A percentile compares a stretch with the other conserved stretches of the same genome.
These are phyloP conservation scores for Zaprionus ornatus DNA, from an alignment of 1,140 invertebrate species.

Conservation along the genomic window DNA sequence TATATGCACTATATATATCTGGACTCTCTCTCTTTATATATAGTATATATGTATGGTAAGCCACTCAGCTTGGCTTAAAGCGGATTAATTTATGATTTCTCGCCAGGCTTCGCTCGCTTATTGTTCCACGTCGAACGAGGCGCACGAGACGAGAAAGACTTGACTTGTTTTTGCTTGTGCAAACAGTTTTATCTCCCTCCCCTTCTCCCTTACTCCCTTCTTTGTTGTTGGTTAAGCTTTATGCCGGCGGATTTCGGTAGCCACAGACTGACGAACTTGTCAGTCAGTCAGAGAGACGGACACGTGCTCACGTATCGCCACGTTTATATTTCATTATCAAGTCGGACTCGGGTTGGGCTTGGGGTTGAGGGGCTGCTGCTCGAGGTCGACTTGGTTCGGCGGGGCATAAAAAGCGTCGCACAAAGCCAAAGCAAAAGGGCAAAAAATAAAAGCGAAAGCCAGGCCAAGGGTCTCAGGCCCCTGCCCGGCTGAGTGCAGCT, in stretches of 20 bases:
- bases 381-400: slow-evolving; percentile 33
- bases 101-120: slow-evolving; percentile 31
- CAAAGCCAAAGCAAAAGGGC: slow-evolving; percentile 49
- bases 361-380: background rate
- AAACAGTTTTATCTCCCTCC: slow-evolving; percentile 4
- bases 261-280: slow-evolving; percentile 25
- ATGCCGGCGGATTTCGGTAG: slow-evolving; percentile 47
- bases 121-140: slow-evolving; percentile 42
- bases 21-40: background rate
- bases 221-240: slow-evolving; percentile 47
- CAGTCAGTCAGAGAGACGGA: slow-evolving; percentile 12
- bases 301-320: slow-evolving; percentile 49
- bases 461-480: background rate
- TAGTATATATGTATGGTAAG: slow-evolving; percentile 40
- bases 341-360: slow-evolving; percentile 13
- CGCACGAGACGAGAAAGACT: slow-evolving; percentile 32
- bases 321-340: slow-evolving; percentile 77
- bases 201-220: background rate
- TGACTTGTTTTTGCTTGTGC: slow-evolving; percentile 40
- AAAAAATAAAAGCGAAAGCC: slow-evolving; percentile 37
- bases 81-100: slow-evolving; percentile 83
- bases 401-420: slow-evolving; percentile 62
- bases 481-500: slow-evolving; percentile 23
- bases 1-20: background rate
- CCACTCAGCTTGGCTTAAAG: slow-evolving; percentile 79